Evolutionary conservation across 2,888 invertebrate species (phyloP).

Genomic region (Pinctada fucata): DNA sequence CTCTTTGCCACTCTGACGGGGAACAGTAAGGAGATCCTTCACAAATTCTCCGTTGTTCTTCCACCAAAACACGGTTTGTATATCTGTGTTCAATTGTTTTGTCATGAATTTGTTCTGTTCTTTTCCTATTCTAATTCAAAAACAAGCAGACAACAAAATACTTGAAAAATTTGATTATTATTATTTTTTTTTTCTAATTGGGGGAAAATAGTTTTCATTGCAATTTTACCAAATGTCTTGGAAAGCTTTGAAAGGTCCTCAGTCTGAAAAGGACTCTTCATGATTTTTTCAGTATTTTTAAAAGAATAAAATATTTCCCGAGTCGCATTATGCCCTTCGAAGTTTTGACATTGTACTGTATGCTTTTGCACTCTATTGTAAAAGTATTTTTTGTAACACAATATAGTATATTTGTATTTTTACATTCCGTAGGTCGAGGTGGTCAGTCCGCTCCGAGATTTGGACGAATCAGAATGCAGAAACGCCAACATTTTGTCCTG

Average conservation of each 20-base stretch:
- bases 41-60: conserved; percentile 97
- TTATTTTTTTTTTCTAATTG: no score
- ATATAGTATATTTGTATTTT: no score
- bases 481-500: conserved; percentile 98
- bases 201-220: no score
- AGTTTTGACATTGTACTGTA: no score
- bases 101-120: neutral
- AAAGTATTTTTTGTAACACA: no score
- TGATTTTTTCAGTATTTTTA: no score
- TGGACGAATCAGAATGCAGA: conserved; percentile 99
- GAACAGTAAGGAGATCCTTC: conserved; percentile 92
- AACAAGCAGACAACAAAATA: neutral
- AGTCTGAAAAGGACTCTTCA: no score
- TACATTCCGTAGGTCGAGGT: conserved; percentile 83
- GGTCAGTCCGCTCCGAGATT: conserved; percentile 99
- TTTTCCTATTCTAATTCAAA: neutral
- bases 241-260: no score
- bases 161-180: neutral
- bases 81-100: conserved; percentile 76
- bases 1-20: conserved; percentile 98
- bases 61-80: conserved; percentile 93
- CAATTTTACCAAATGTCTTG: no score
- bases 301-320: no score
- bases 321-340: no score
- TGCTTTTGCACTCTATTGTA: no score